Conservation (phyloP, 2,113 vertebrate species). For the Pterophyllum scalare region DNA sequence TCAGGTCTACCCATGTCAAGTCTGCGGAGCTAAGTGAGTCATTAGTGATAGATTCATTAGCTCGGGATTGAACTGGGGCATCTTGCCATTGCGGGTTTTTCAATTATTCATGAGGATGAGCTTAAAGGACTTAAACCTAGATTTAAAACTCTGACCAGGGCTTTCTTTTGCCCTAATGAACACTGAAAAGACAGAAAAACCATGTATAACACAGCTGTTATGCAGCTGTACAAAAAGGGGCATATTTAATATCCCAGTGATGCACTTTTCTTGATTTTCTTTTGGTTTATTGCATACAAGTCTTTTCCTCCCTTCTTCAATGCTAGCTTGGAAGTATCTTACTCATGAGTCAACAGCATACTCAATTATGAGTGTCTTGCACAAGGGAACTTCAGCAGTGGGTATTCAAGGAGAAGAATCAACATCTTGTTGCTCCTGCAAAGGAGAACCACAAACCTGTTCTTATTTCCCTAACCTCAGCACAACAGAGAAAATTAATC, state of each 20-base stretch:
- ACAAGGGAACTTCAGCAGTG: background rate
- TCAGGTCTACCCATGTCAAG: conserved; percentile 57
- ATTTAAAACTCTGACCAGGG: conserved; percentile 54
- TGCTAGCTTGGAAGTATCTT: background rate
- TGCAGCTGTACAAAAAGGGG: background rate
- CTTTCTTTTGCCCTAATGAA: conserved; percentile 12
- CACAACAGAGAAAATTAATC: background rate
- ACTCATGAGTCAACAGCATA: background rate
- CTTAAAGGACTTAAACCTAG: conserved; percentile 60
- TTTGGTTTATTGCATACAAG: background rate
- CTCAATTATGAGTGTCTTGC: background rate
- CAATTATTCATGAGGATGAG: conserved; percentile 71
- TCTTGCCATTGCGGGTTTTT: conserved; percentile 59
- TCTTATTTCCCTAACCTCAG: background rate
- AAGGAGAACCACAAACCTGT: background rate
- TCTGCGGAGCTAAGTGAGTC: conserved; percentile 69
- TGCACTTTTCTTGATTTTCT: background rate
- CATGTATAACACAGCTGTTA: background rate
- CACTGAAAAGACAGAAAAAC: background rate
- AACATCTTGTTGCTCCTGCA: background rate
- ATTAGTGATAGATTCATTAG: conserved; percentile 77
- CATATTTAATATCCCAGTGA: background rate
- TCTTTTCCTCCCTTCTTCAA: background rate
- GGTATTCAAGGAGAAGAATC: background rate
- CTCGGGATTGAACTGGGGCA: conserved; percentile 61